Percentiles rank a stretch among this genome's conserved stretches.
Evolutionary conservation across 2,113 vertebrate species (phyloP).

Genomic region (Oceanites oceanicus): DNA sequence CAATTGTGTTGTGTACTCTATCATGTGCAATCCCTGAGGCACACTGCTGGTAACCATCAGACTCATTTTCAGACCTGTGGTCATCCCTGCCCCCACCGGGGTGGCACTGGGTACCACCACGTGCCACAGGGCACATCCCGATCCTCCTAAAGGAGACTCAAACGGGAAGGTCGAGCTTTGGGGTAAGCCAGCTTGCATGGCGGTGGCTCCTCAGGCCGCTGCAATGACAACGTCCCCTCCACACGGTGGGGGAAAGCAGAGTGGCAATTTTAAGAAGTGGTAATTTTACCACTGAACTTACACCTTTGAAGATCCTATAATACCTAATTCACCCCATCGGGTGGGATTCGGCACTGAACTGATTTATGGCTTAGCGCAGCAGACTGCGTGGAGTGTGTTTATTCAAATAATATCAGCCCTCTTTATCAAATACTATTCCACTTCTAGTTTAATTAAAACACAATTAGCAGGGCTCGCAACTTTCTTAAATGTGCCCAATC

Average conservation of each 20-base stretch:
- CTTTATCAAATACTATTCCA: background rate
- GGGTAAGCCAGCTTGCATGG: background rate
- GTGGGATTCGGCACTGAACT: background rate
- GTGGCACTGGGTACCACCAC: background rate
- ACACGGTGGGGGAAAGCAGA: background rate
- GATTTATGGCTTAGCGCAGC: fast-evolving
- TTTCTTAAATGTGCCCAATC: background rate
- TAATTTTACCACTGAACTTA: background rate
- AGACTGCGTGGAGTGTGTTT: fast-evolving
- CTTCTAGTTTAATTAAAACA: background rate
- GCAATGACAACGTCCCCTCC: fast-evolving
- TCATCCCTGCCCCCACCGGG: background rate
- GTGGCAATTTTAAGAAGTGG: background rate
- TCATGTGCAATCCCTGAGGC: background rate
- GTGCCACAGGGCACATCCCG: background rate
- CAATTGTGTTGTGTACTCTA: background rate
- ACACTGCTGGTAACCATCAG: background rate
- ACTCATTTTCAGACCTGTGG: background rate
- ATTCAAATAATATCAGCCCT: background rate
- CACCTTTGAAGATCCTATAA: background rate
- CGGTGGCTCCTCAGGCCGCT: fast-evolving
- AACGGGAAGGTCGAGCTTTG: fast-evolving
- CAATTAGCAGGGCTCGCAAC: background rate
- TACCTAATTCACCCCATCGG: fast-evolving
- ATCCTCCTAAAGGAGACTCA: background rate